Evolutionary conservation across 2,113 vertebrate species (phyloP).

Genomic region (Noturus placidus): DNA sequence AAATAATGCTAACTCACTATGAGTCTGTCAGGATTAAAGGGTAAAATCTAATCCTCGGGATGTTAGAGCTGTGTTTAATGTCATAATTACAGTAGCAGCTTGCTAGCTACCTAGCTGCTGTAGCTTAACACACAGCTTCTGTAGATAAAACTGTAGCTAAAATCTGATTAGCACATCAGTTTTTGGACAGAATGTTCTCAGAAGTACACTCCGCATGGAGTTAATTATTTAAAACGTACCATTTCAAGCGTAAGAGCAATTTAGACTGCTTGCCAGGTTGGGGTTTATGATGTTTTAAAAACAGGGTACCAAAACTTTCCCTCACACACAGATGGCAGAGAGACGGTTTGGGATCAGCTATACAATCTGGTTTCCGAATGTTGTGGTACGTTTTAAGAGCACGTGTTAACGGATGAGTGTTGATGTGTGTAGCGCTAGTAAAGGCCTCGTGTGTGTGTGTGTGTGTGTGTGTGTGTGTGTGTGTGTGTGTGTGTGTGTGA

Average conservation of each 20-base stretch:
- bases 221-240: not conserved
- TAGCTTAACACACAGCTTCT: not conserved
- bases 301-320: not conserved
- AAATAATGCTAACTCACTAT: not conserved
- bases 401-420: slow-evolving; percentile 55
- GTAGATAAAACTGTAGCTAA: not conserved
- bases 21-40: not conserved
- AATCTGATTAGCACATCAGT: not conserved
- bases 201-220: not conserved
- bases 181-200: not conserved
- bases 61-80: not conserved
- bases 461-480: slow-evolving; percentile 18
- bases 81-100: not conserved
- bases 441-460: slow-evolving; percentile 38
- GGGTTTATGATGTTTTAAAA: not conserved
- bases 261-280: not conserved
- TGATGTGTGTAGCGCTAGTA: slow-evolving; percentile 36
- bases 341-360: slow-evolving; percentile 35
- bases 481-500: slow-evolving; percentile 26
- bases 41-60: not conserved
- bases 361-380: slow-evolving; percentile 59
- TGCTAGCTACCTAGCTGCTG: not conserved
- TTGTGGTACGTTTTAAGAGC: slow-evolving; percentile 58
- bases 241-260: not conserved
- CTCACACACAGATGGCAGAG: not conserved